phyloP scores from a whole-genome alignment of 1,140 invertebrate species.

The Atta texana region DNA sequence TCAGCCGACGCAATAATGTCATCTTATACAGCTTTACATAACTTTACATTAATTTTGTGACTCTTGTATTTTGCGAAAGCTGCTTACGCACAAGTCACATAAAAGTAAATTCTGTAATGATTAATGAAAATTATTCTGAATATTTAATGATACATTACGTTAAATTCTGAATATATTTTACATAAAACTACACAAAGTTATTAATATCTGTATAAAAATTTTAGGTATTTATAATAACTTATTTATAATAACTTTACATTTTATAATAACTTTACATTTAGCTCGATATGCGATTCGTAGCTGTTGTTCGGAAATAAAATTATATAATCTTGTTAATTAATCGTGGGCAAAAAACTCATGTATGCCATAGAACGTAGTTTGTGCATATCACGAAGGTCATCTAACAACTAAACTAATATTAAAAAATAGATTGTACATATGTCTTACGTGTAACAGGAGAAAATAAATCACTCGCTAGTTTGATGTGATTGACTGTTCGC shows the following conservation, averaged over 20 bases:
- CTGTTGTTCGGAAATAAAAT: not conserved
- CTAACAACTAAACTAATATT: not conserved
- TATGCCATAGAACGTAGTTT: not conserved
- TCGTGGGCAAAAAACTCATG: not conserved
- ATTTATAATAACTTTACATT: not conserved
- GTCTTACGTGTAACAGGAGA: not conserved
- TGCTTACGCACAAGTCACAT: not conserved
- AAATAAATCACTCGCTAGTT: not conserved
- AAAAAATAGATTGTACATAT: slow-evolving; percentile 21
- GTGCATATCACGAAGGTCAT: slow-evolving; percentile 17
- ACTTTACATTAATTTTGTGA: slow-evolving; percentile 21
- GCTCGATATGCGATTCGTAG: not conserved
- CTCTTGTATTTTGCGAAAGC: not conserved
- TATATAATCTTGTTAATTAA: slow-evolving; percentile 3
- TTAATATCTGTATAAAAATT: not conserved
- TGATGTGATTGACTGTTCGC: not conserved
- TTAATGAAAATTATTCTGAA: not conserved
- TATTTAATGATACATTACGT: not conserved
- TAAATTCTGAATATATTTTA: not conserved
- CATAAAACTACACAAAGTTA: not conserved
- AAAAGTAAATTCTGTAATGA: slow-evolving; percentile 1
- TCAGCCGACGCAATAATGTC: not conserved
- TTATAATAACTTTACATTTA: not conserved
- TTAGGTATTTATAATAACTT: not conserved
- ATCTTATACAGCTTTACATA: slow-evolving; percentile 20